A percentile compares a stretch with the other conserved stretches of the same genome.
Conservation (phyloP, 2,888 invertebrate species). For the Oscheius sp. region DNA sequence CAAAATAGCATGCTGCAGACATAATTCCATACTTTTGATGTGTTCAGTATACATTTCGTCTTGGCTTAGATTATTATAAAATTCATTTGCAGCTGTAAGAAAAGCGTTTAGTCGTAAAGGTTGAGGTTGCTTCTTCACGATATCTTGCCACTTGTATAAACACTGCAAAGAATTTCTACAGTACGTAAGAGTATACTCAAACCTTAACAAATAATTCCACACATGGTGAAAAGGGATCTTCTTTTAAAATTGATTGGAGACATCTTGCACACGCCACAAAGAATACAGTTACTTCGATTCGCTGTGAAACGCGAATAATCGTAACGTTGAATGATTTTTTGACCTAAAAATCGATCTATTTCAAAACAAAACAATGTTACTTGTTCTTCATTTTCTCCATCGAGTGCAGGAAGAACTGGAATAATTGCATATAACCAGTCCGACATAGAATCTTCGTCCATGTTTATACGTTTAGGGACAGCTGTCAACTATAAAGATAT, state of each 20-base stretch:
- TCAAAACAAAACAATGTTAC: not conserved
- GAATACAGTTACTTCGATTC: slow-evolving; percentile 33
- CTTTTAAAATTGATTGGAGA: not conserved
- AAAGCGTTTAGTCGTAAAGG: slow-evolving; percentile 18
- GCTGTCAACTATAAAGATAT: not conserved
- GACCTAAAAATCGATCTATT: not conserved
- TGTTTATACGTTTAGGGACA: not conserved
- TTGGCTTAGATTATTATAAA: slow-evolving; percentile 11
- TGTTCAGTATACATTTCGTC: not conserved
- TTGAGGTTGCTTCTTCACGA: slow-evolving; percentile 23
- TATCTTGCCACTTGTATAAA: slow-evolving; percentile 35
- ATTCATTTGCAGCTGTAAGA: slow-evolving; percentile 18
- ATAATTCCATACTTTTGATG: slow-evolving; percentile 9
- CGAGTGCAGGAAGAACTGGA: slow-evolving; percentile 1
- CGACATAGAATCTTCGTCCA: slow-evolving; percentile 35
- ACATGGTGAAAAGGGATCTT: not conserved
- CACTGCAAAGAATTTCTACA: slow-evolving; percentile 24
- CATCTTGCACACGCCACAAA: slow-evolving; percentile 6
- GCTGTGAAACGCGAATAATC: slow-evolving; percentile 19
- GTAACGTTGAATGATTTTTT: slow-evolving; percentile 23
- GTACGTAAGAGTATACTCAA: not conserved
- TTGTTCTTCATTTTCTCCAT: slow-evolving; percentile 6
- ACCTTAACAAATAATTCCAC: slow-evolving; percentile 34
- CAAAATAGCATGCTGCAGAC: slow-evolving; percentile 19
- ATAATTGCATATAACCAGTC: slow-evolving; percentile 34